Evolutionary conservation across 2,797 vertebrate species (phyloP), one percentile per base, ranked within the genome.

Genomic region (Cheirogaleus major): DNA sequence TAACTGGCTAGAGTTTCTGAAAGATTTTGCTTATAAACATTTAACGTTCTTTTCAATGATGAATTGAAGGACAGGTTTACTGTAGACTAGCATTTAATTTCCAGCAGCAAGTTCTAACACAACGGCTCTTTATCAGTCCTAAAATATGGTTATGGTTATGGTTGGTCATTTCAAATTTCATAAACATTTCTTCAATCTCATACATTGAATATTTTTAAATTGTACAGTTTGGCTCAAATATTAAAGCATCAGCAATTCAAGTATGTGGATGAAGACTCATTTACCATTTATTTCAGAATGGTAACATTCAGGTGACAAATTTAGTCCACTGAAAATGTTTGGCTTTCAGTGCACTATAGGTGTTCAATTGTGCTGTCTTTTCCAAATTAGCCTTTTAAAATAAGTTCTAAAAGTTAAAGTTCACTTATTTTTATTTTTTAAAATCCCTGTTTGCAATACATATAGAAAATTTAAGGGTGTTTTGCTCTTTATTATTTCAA

Each of bases 321-420:
- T 41, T 84, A 78, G 25, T 65, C 25, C 88, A 61, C 48, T 92
- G 79, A 75, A 32, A 70, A 67, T 43, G 30, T 69, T 30, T 80
- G 27, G 79, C 20, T 79, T 81, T 43, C 43, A 95, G 5, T 4
- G 83, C 95, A 59, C 12, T 89, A 61, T 32, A 55, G 9, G 30
- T 76, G 35, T 38, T 80, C 17, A 67, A 4, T 22, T 41, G 35
- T 59, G 67, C 0, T 72, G 2, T 5, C 18, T 78, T 96, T 97
- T 73, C 87, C 86, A 69, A 85, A 65, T 52, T 7, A 86, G 1
- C 1, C 89, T 96, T 94, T 90, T 48, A 57, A 4, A 73, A 87
- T 23, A 52, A 97, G 38, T 57, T 52, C 20, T 88, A 50, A 43
- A 88, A 96, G 70, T 43, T 91, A 91, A 96, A 95, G 57, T 63